Percentiles rank a stretch among this genome's conserved stretches.
These are phyloP conservation scores for Epicampocera succincta DNA, from an alignment of 2,888 invertebrate genomes.

Conservation along the genomic window DNA sequence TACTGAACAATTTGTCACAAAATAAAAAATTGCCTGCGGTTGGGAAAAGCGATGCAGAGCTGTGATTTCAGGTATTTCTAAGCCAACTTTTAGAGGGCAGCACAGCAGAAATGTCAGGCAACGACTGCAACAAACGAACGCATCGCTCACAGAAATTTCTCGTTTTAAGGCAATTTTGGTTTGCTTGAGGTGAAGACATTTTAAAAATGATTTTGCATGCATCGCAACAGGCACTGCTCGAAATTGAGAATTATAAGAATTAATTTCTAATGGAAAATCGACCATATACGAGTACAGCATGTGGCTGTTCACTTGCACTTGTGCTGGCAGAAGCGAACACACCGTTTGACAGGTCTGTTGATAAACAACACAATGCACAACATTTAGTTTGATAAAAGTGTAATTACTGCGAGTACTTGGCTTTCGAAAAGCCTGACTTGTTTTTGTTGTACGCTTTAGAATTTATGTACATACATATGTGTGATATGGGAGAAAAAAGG, in stretches of 20 bases:
- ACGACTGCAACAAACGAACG: background rate
- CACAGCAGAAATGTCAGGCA: constrained; percentile 5
- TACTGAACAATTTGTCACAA: constrained; percentile 74
- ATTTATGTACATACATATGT: background rate
- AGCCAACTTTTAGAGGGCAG: constrained; percentile 7
- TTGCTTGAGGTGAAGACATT: background rate
- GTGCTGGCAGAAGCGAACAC: constrained; percentile 10
- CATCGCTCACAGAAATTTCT: constrained; percentile 1
- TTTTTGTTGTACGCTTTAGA: constrained; percentile 17
- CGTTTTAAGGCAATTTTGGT: background rate
- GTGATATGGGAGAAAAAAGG: constrained; percentile 9
- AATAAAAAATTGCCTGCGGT: constrained; percentile 71
- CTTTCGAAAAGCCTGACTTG: constrained; percentile 12
- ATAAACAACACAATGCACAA: constrained; percentile 33
- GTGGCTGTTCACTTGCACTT: constrained; percentile 24
- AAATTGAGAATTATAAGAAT: background rate
- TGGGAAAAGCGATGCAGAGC: background rate
- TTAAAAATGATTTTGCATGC: constrained; percentile 44
- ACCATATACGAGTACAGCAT: constrained; percentile 18
- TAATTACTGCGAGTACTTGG: constrained; percentile 41
- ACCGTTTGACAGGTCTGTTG: constrained; percentile 47
- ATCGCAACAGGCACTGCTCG: constrained; percentile 12
- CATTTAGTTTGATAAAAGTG: constrained; percentile 53
- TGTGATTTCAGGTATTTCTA: background rate
- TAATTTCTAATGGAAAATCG: constrained; percentile 41